Conservation (phyloP, 2,888 invertebrate species). For the Eurytoma adleriae region DNA sequence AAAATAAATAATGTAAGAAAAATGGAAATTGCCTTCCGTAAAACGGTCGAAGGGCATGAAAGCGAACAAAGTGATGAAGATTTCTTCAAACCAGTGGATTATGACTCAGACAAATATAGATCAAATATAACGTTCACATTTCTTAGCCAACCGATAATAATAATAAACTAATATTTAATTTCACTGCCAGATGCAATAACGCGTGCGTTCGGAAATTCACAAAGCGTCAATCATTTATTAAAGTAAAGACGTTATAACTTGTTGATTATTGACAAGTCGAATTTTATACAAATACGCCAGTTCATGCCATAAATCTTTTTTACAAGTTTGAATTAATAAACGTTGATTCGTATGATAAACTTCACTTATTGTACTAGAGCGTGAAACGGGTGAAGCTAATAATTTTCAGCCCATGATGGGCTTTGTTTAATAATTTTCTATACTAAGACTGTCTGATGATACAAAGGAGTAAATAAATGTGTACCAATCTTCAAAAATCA, state of each 20-base stretch:
- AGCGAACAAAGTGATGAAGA: conserved; percentile 4
- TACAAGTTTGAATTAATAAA: conserved; percentile 23
- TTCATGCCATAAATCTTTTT: conserved; percentile 26
- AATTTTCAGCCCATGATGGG: conserved; percentile 30
- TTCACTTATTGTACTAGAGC: conserved; percentile 10
- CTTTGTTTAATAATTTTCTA: conserved; percentile 72
- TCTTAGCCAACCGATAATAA: conserved; percentile 71
- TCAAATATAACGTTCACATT: conserved; percentile 64
- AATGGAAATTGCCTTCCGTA: conserved; percentile 25
- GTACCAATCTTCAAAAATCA: conserved; percentile 72
- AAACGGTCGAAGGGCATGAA: conserved; percentile 22
- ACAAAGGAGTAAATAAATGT: conserved; percentile 74
- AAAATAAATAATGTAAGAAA: too few relatives aligned
- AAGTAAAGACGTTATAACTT: not conserved
- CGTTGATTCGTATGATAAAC: conserved; percentile 13
- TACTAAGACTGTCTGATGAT: conserved; percentile 74
- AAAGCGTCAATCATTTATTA: conserved; percentile 28
- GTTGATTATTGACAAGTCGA: conserved; percentile 8
- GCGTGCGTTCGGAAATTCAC: conserved; percentile 7
- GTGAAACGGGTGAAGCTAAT: conserved; percentile 22
- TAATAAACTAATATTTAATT: conserved; percentile 63
- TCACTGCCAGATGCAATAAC: conserved; percentile 11
- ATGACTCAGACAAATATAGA: conserved; percentile 60
- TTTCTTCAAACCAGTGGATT: conserved; percentile 36
- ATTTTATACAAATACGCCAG: conserved; percentile 14